These are phyloP conservation scores for Xiphophorus maculatus DNA, from an alignment of 2,113 vertebrate species.

Conservation along the genomic window DNA sequence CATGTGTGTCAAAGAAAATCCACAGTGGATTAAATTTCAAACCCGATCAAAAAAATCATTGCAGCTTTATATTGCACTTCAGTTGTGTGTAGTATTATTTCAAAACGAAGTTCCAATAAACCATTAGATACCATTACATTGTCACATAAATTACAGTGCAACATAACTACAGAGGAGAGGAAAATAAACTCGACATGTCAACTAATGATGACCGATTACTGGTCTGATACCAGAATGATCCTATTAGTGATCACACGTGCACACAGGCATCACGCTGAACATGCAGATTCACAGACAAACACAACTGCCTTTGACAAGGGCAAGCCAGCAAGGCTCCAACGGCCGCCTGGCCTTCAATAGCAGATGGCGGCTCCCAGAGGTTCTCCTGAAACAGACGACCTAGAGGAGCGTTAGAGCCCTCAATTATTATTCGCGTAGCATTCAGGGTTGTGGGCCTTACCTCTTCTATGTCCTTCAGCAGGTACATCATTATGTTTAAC, in stretches of 20 bases:
- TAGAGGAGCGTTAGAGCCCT: slow-evolving; percentile 3
- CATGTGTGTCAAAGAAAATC: too few relatives aligned
- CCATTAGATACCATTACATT: background rate
- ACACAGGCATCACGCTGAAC: slow-evolving; percentile 17
- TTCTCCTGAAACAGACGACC: slow-evolving; percentile 14
- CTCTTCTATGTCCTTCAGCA: slow-evolving; percentile 13
- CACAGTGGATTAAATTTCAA: background rate
- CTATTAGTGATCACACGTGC: slow-evolving; percentile 42
- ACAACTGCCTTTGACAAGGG: slow-evolving; percentile 75
- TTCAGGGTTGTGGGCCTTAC: slow-evolving; percentile 38
- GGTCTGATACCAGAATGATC: slow-evolving; percentile 48
- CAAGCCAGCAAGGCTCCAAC: slow-evolving; percentile 56
- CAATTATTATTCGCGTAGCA: slow-evolving; percentile 29
- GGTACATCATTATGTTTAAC: slow-evolving; percentile 6
- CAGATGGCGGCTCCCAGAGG: slow-evolving; percentile 68
- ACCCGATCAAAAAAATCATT: background rate
- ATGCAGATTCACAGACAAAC: slow-evolving; percentile 32
- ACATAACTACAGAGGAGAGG: slow-evolving; percentile 27
- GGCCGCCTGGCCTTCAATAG: slow-evolving; percentile 65
- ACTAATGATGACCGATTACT: slow-evolving; percentile 58
- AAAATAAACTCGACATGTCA: slow-evolving; percentile 63
- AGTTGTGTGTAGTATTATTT: too few relatives aligned
- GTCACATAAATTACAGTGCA: slow-evolving; percentile 10
- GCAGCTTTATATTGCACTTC: too few relatives aligned
- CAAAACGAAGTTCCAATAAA: background rate